Base-by-base conservation (phyloP, 2,797 vertebrate species). In the Acrocephalus scirpaceus region DNA sequence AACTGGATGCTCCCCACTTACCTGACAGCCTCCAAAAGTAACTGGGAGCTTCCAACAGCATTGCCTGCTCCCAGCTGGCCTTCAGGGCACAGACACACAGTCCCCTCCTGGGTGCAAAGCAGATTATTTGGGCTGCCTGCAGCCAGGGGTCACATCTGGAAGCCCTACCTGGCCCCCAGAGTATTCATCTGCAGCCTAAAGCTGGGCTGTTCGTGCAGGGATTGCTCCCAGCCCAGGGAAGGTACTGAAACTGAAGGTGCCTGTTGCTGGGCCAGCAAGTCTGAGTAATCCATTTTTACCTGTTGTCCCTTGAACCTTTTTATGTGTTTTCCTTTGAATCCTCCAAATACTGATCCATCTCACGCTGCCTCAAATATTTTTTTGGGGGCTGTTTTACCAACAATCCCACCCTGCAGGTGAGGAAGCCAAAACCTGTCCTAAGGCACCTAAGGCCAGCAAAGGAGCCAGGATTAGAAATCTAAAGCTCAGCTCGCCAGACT, bases 1-100 rank as follows among this genome's bases (percentile, higher is more conserved):
- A 47, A 8, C 25, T 4, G 2, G 45, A 11, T 42, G 48, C 16
- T 65, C n/a, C 54, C 12, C 3, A 0, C 23, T 54, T 3, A 23
- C 58, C 84, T 69, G 48, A 21, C 2, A 47, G 64, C 16, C 48
- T 50, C 64, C 50, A 58, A 16, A 82, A 30, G 36, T 15, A 32
- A 64, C 64, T 2, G 3, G 54, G 80, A 2, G 0, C 69, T 48
- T 26, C 56, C 85, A 89, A 76, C 67, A 60, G 92, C 69, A 11
- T 3, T 0, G 0, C 20, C 65, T 18, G 74, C 56, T 45, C 86
- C 87, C 25, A 3, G 38, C 36, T 54, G 38, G 40, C 34, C 29
- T 26, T 14, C 3, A 15, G 67, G 20, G 36, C 53, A 34, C 0
- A 27, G 27, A 30, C 13, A 45, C 30, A 27, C 7, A 7, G 32